Evolutionary conservation across 2,113 vertebrate species (phyloP), one percentile per base, ranked within the genome.

Genomic region (Lasiurus cinereus): DNA sequence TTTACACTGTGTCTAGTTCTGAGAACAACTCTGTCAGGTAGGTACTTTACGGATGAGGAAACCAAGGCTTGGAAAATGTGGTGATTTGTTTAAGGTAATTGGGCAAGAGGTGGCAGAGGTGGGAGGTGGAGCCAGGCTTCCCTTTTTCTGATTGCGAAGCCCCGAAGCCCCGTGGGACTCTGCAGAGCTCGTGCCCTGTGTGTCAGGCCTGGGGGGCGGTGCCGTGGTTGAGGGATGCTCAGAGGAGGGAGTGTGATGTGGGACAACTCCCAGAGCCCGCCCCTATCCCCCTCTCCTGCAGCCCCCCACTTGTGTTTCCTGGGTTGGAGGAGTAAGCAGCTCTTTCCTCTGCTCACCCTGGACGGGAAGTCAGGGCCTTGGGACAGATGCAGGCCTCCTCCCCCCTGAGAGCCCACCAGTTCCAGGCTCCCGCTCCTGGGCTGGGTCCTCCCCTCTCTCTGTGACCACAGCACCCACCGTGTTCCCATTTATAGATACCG

Each of bases 261-360:
- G n/a, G n/a, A 21, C 21, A n/a, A 52, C 27, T 22, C 69, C 22
- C 24, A 22, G 76, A 21, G 22, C 59, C 59, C 39, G 39, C 52
- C 52, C 52, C 46, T 19, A 1, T 7, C 27, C 13, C 64, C 48
- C 13, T n/a, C 16, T 13, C 10, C 56, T 0, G 0, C 1, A 39
- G 43, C 36, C 33, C 43, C 82, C 15, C 11, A 5, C 12, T 14
- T 73, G 33, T 0, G 7, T 59, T 27, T 10, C 19, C 54, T 33
- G 27, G 50, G 31, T n/a, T n/a, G 21, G 64, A 64, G 43, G 36
- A 24, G n/a, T 22, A n/a, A 54, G n/a, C 18, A 27, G 54, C n/a
- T 72, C 83, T 54, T 67, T 91, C 50, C 43, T 83, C 46, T 70
- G 85, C 33, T 43, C 43, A 15, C n/a, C 29, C 72, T 62, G 84